phyloP scores from a whole-genome alignment of 2,113 vertebrate genomes.

The Chaetodon trifascialis region DNA sequence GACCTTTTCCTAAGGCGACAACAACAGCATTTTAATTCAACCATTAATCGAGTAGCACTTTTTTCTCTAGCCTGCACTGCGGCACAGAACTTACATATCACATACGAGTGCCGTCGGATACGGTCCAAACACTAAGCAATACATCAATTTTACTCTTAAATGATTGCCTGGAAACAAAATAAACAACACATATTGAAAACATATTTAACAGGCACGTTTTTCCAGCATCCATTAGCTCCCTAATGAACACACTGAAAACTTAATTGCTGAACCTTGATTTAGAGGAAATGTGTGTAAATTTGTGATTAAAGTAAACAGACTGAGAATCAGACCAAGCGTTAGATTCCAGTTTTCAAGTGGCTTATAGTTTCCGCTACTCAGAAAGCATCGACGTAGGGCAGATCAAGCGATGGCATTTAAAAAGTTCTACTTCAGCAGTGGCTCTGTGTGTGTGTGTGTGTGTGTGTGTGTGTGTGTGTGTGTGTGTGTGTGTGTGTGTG shows the following conservation, averaged over 20 bases:
- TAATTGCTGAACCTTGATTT: neutral
- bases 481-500: slow-evolving; percentile 4
- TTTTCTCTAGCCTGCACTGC: neutral
- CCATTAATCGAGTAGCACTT: neutral
- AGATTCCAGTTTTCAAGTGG: neutral
- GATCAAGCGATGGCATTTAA: neutral
- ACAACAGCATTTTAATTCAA: neutral
- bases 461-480: slow-evolving; percentile 18
- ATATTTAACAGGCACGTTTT: neutral
- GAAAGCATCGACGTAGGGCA: neutral
- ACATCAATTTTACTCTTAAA: neutral
- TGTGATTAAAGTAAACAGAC: neutral
- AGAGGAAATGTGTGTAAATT: neutral
- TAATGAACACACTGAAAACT: neutral
- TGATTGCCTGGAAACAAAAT: neutral
- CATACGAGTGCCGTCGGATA: neutral
- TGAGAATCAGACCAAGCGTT: neutral
- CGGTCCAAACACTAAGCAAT: neutral
- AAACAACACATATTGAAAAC: neutral
- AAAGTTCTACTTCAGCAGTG: slow-evolving; percentile 3
- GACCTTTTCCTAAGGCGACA: neutral
- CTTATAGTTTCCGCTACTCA: neutral
- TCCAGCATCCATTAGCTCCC: neutral
- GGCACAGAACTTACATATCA: no score
- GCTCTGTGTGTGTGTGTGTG: slow-evolving; percentile 10